These are phyloP conservation scores for Leptogaster cylindrica DNA, from an alignment of 2,888 invertebrate species.

Conservation along the genomic window DNA sequence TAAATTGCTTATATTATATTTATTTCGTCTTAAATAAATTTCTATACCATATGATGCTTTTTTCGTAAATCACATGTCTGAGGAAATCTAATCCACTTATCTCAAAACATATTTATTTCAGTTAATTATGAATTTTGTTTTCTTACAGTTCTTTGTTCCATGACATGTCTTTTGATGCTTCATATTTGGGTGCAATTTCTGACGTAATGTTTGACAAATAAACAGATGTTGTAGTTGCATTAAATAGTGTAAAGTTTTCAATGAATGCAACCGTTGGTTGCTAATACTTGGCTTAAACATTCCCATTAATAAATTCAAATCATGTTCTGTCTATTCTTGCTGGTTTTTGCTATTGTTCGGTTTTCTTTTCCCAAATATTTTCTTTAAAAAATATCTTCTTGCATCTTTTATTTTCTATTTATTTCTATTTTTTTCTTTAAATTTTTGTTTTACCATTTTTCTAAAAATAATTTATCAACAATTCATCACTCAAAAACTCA, in stretches of 20 bases:
- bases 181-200: too few species aligned
- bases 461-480: constrained; percentile 5
- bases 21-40: not conserved
- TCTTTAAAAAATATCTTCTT: not conserved
- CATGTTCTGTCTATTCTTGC: constrained; percentile 24
- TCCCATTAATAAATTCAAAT: constrained; percentile 32
- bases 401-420: not conserved
- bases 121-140: too few species aligned
- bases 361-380: not conserved
- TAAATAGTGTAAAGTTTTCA: too few species aligned
- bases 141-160: too few species aligned
- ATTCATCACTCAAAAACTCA: constrained; percentile 24
- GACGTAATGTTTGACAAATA: too few species aligned
- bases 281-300: constrained; percentile 13
- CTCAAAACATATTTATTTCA: too few species aligned
- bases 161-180: too few species aligned
- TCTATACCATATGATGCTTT: too few species aligned
- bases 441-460: constrained; percentile 1
- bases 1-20: not conserved
- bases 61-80: too few species aligned
- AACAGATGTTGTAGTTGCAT: too few species aligned
- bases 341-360: constrained; percentile 1
- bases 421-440: not conserved
- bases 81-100: too few species aligned
- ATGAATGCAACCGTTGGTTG: too few species aligned